Percentiles rank a stretch among this genome's conserved stretches.
Conservation (phyloP, 1,140 invertebrate species). For the Trachelipus rathkii region DNA sequence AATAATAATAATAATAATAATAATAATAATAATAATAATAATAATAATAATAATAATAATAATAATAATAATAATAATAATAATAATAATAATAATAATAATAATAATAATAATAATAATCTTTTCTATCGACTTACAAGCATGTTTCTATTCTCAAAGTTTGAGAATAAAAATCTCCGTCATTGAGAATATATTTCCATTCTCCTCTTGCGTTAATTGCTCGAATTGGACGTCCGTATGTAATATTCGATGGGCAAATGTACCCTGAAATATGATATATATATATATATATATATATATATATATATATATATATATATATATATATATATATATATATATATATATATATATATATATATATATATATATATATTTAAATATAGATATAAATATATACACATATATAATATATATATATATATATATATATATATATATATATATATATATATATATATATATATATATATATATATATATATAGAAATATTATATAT, state of each 20-base stretch:
- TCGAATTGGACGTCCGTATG: constrained; percentile 13
- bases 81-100: too few species aligned
- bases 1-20: too few species aligned
- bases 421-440: neutral
- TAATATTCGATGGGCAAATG: constrained; percentile 13
- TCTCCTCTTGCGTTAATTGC: constrained; percentile 19
- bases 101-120: too few species aligned
- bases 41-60: too few species aligned
- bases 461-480: constrained; percentile 25
- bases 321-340: constrained; percentile 23
- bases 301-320: neutral
- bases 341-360: constrained; percentile 28
- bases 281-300: neutral
- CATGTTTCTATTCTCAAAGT: constrained; percentile 42
- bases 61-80: too few species aligned
- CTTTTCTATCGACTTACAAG: constrained; percentile 24
- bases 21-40: too few species aligned
- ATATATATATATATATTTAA: constrained; percentile 19
- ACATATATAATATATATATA: neutral
- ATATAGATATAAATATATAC: too few species aligned
- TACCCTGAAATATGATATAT: neutral
- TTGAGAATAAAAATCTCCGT: constrained; percentile 43
- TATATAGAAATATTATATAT: constrained; percentile 27
- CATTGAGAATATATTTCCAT: constrained; percentile 35
- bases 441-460: constrained; percentile 8